Conservation (phyloP, 64 coral and sea anemone species). For the Catalaphyllia jardinei region DNA sequence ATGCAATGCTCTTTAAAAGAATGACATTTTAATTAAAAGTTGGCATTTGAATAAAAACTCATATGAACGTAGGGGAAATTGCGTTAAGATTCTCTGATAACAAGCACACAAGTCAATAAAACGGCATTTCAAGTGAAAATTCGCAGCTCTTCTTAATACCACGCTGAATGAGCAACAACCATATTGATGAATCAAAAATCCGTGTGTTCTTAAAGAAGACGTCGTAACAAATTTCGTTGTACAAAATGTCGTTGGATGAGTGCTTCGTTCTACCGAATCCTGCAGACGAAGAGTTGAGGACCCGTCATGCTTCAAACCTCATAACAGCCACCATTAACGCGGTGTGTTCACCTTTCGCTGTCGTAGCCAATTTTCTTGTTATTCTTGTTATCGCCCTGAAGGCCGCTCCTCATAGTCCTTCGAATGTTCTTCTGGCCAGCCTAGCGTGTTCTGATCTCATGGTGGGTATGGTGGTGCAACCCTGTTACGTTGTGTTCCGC, state of each 20-base stretch:
- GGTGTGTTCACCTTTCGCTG: slow-evolving; percentile 59
- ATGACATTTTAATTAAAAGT: not conserved
- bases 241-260: not conserved
- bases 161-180: too few relatives aligned
- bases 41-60: not conserved
- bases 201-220: too few relatives aligned
- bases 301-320: slow-evolving; percentile 56
- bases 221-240: not conserved
- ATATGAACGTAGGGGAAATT: not conserved
- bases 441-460: slow-evolving; percentile 75
- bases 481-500: slow-evolving; percentile 67
- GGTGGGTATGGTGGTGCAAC: slow-evolving; percentile 74
- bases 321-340: slow-evolving; percentile 70
- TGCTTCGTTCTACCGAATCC: slow-evolving; percentile 77
- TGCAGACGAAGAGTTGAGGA: slow-evolving; percentile 13
- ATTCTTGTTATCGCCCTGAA: slow-evolving; percentile 56
- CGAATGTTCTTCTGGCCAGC: slow-evolving; percentile 75
- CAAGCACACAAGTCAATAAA: not conserved
- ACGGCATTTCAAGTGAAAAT: not conserved
- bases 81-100: not conserved
- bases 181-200: not conserved
- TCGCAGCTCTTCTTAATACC: not conserved
- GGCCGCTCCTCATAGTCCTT: slow-evolving; percentile 50
- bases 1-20: not conserved
- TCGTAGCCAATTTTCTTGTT: slow-evolving; percentile 65